A percentile compares a stretch with the other conserved stretches of the same genome.
These are phyloP conservation scores for Xylota segnis DNA, from an alignment of 2,888 invertebrate species.

Conservation along the genomic window DNA sequence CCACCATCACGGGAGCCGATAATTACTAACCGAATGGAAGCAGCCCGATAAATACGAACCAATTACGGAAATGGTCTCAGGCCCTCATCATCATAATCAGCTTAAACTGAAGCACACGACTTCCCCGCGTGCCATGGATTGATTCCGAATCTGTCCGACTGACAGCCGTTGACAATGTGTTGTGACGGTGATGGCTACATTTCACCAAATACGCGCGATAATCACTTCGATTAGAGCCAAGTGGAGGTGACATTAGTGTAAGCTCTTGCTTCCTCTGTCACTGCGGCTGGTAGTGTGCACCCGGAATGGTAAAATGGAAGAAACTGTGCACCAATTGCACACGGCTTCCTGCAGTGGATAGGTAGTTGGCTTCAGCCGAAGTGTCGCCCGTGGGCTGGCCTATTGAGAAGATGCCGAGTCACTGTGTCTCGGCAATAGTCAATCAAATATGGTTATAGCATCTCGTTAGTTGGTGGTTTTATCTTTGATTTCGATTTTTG, in stretches of 20 bases:
- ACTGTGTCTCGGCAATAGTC: constrained; percentile 49
- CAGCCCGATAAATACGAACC: constrained; percentile 61
- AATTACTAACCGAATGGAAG: constrained; percentile 56
- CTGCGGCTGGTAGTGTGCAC: constrained; percentile 19
- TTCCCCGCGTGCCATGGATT: constrained; percentile 38
- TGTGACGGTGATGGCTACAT: constrained; percentile 72
- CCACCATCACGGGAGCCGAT: constrained; percentile 59
- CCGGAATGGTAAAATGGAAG: constrained; percentile 54
- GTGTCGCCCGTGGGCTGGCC: constrained; percentile 23
- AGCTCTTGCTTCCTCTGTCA: constrained; percentile 37
- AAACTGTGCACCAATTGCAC: constrained; percentile 11
- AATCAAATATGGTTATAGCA: constrained; percentile 73
- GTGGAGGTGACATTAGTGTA: constrained; percentile 60
- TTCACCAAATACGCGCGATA: constrained; percentile 76
- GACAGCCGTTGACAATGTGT: constrained; percentile 74
- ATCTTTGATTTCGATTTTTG: constrained; percentile 58
- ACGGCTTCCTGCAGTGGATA: constrained; percentile 10
- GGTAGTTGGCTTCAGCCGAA: constrained; percentile 4
- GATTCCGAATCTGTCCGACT: constrained; percentile 52
- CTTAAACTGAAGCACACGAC: constrained; percentile 59
- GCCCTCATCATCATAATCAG: constrained; percentile 62
- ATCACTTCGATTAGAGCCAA: constrained; percentile 72
- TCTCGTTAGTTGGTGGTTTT: constrained; percentile 68
- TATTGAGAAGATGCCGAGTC: constrained; percentile 40
- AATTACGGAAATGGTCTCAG: constrained; percentile 68